phyloP scores from a whole-genome alignment of 2,113 vertebrate genomes.

The Poeciliopsis prolifica region DNA sequence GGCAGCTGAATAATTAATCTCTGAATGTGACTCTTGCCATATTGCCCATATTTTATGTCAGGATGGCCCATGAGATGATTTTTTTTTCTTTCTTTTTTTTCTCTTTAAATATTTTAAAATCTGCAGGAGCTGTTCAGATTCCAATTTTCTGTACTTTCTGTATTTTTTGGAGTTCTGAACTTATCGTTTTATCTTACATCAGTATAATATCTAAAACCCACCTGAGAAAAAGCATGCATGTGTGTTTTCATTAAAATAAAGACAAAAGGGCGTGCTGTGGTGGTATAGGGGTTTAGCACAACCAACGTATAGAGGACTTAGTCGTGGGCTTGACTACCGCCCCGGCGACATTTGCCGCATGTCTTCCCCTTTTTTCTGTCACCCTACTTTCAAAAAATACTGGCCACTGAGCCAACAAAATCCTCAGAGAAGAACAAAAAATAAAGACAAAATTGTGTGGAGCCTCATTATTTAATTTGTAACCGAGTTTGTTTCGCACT shows the following conservation, averaged over 20 bases:
- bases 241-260: not conserved
- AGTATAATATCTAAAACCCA: not conserved
- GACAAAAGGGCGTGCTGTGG: not conserved
- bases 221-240: not conserved
- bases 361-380: too few relatives aligned
- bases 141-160: too few relatives aligned
- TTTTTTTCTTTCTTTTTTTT: not conserved
- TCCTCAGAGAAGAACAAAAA: not conserved
- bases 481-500: not conserved
- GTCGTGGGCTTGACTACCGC: too few relatives aligned
- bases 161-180: too few relatives aligned
- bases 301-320: too few relatives aligned
- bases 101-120: not conserved
- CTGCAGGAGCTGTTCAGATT: too few relatives aligned
- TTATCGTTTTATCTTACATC: too few relatives aligned
- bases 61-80: conserved; percentile 16
- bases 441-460: not conserved
- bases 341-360: too few relatives aligned
- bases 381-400: too few relatives aligned
- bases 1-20: conserved; percentile 74
- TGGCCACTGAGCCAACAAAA: too few relatives aligned
- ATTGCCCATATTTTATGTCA: conserved; percentile 46
- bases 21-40: conserved; percentile 36
- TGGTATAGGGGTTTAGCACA: too few relatives aligned
- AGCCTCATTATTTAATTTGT: not conserved